A percentile compares a stretch with the other conserved stretches of the same genome.
Conservation (phyloP, 2,797 vertebrate species). For the Hydrolagus colliei region DNA sequence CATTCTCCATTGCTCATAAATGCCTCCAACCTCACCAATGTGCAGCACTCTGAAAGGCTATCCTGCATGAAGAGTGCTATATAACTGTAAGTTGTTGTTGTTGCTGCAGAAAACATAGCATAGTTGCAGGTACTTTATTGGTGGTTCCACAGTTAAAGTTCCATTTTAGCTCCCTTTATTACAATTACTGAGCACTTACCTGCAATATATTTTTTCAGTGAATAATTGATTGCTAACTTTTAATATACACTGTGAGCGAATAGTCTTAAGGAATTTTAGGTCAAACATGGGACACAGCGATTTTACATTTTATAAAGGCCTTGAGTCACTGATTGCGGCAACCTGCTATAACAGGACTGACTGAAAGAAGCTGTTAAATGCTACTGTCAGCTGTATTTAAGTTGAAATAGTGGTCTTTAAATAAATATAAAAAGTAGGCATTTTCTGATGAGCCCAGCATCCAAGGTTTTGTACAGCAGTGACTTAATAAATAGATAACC, state of each 20-base stretch:
- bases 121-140: too few relatives aligned
- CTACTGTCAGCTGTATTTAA: not conserved
- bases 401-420: not conserved
- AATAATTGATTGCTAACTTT: not conserved
- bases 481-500: conserved; percentile 2
- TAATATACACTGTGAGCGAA: not conserved
- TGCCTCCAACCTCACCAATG: too few relatives aligned
- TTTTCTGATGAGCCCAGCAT: not conserved
- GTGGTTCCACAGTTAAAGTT: too few relatives aligned
- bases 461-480: conserved; percentile 1
- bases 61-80: too few relatives aligned
- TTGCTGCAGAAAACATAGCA: too few relatives aligned
- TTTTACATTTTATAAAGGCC: not conserved
- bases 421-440: not conserved
- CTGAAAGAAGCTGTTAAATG: not conserved
- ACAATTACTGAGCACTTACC: too few relatives aligned
- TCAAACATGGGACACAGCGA: not conserved
- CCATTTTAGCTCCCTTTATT: too few relatives aligned
- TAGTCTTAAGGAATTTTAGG: conserved; percentile 5
- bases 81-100: too few relatives aligned
- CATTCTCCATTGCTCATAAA: too few relatives aligned
- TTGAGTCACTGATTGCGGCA: not conserved
- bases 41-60: too few relatives aligned
- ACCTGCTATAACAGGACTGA: not conserved
- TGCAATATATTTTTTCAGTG: too few relatives aligned